phyloP scores from a whole-genome alignment of 1,140 invertebrate genomes.

The Hestina assimilis region DNA sequence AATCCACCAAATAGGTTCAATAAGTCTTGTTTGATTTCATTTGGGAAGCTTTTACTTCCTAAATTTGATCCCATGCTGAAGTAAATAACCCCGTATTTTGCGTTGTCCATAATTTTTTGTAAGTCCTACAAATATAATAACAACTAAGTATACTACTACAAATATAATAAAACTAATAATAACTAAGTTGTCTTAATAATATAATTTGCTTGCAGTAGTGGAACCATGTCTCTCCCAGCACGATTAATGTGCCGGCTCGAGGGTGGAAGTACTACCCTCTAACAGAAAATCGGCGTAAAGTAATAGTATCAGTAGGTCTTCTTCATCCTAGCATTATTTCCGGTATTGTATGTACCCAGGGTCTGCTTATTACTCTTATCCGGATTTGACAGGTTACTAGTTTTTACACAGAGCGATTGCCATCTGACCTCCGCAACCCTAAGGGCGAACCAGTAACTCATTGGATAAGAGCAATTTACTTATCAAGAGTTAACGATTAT shows the following conservation, averaged over 20 bases:
- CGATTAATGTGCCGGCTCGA: not conserved
- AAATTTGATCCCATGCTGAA: slow-evolving; percentile 82
- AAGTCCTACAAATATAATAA: slow-evolving; percentile 21
- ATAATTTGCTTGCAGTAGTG: not conserved
- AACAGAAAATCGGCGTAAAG: too few relatives aligned
- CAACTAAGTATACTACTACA: slow-evolving; percentile 25
- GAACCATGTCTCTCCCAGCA: not conserved
- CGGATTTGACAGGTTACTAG: too few relatives aligned
- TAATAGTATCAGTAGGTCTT: too few relatives aligned
- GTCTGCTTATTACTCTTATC: too few relatives aligned
- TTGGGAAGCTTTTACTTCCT: slow-evolving; percentile 59
- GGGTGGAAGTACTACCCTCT: too few relatives aligned
- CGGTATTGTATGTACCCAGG: too few relatives aligned
- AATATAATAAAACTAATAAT: slow-evolving; percentile 16
- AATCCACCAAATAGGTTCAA: slow-evolving; percentile 40
- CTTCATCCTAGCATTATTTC: too few relatives aligned
- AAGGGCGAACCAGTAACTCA: too few relatives aligned
- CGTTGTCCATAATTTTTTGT: slow-evolving; percentile 63
- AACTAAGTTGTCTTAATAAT: not conserved
- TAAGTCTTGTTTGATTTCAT: slow-evolving; percentile 30
- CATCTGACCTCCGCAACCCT: too few relatives aligned
- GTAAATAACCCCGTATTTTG: slow-evolving; percentile 80
- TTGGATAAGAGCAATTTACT: too few relatives aligned
- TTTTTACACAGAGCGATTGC: too few relatives aligned
- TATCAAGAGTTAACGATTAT: too few relatives aligned